phyloP scores from a whole-genome alignment of 2,888 invertebrate species.

The Philhelius pedissequus region DNA sequence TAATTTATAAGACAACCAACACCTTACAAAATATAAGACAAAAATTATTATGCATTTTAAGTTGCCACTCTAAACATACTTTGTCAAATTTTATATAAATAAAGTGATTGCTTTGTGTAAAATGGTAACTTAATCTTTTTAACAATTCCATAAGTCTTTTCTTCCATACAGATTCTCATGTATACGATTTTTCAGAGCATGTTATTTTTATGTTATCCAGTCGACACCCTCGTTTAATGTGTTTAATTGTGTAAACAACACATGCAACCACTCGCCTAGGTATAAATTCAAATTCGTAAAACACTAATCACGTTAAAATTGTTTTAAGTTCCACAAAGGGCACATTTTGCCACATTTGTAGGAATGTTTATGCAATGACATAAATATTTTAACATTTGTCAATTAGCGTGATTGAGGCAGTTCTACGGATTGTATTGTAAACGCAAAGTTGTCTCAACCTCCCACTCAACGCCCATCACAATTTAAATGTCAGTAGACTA shows the following conservation, averaged over 20 bases:
- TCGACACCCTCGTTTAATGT: background rate
- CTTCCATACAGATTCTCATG: no score
- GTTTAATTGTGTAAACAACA: background rate
- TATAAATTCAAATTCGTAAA: background rate
- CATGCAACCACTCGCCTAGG: background rate
- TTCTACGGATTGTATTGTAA: background rate
- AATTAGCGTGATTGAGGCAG: background rate
- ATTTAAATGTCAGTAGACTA: background rate
- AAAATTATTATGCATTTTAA: no score
- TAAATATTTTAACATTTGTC: constrained; percentile 12
- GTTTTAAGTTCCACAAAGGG: constrained; percentile 5
- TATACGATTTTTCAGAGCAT: no score
- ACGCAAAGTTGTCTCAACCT: background rate
- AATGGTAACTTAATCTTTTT: no score
- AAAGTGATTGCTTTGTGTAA: no score
- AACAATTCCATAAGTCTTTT: no score
- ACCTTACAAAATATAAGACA: no score
- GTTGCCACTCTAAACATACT: no score
- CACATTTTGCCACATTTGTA: background rate
- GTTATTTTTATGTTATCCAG: background rate
- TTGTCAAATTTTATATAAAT: no score
- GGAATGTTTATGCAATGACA: background rate
- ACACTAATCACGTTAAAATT: constrained; percentile 25
- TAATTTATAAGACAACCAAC: no score
- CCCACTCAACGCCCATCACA: background rate